Conservation (phyloP, 2,113 vertebrate species). For the Pica pica region DNA sequence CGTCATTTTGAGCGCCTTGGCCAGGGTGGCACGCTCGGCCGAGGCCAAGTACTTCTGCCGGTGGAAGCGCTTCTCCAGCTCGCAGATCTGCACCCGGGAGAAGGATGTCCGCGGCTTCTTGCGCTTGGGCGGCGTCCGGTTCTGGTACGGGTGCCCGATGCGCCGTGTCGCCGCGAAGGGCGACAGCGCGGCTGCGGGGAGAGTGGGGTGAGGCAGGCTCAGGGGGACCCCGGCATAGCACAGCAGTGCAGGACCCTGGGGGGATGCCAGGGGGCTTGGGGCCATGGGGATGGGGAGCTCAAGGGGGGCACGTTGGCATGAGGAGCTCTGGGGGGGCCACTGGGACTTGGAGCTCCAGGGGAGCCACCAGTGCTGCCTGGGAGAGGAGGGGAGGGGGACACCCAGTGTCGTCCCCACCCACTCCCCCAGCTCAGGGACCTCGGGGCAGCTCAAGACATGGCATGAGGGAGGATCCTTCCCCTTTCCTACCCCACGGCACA, state of each 20-base stretch:
- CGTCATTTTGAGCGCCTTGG: slow-evolving; percentile 95
- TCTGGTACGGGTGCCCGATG: slow-evolving; percentile 97
- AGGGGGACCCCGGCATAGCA: rapidly evolving
- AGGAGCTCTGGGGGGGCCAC: not conserved
- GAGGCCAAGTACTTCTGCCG: slow-evolving; percentile 91
- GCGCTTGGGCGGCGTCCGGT: slow-evolving; percentile 94
- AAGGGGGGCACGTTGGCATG: not conserved
- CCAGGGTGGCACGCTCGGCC: slow-evolving; percentile 83
- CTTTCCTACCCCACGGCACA: rapidly evolving
- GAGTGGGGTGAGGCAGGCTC: rapidly evolving
- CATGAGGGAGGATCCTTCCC: not conserved
- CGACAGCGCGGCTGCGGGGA: slow-evolving; percentile 82
- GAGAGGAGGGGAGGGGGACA: not conserved
- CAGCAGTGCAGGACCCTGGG: not conserved
- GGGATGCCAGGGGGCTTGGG: not conserved
- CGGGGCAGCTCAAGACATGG: not conserved
- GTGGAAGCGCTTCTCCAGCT: slow-evolving; percentile 97
- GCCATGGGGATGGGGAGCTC: not conserved
- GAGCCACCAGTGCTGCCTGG: not conserved
- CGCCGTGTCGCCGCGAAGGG: slow-evolving; percentile 89
- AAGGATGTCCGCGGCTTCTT: slow-evolving; percentile 98
- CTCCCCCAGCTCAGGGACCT: not conserved
- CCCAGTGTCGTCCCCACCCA: rapidly evolving
- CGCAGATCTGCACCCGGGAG: slow-evolving; percentile 94
- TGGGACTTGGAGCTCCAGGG: not conserved